Base-by-base conservation (phyloP, 2,888 invertebrate genomes). In the Mythimna ferrago region DNA sequence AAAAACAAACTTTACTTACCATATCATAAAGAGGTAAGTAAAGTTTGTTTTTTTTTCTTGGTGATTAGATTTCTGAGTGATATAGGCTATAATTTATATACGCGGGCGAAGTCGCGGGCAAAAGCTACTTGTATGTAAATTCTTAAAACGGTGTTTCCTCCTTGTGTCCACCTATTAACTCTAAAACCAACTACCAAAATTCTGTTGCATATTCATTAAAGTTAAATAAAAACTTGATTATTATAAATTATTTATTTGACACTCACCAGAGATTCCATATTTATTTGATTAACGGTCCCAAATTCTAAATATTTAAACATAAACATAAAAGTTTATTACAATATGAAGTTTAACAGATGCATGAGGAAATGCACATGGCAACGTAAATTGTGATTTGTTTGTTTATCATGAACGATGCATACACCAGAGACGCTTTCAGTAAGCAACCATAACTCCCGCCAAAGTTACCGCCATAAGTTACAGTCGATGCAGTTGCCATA, bases 311-410 rank as follows among this genome's bases (percentile, higher is more conserved):
- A 70, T 74, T 72, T 69, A 66, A 14, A 56, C 60, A 61, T 65
- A 60, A 77, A 66, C 63, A 62, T 48, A 61, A 65, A 73, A 69
- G 16, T 71, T 76, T 68, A 71, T 62, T 71, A 68, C 68, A 68
- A 56, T 57, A 68, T 76, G 60, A 73, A 54, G 65, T 62, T n/a
- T 77, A 84, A 68, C 83, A 83, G 70, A 57, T 66, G n/a, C 63
- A 62, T 66, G 77, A 83, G 73, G 58, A 61, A 80, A 83, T 69
- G 71, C 83, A 85, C 38, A 63, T 71, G 83, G 62, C 51, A 67
- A 58, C 83, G 74, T 83, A 80, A 85, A 83, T 74, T 66, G n/a
- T 66, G 54, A 44, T 65, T 41, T 76, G 73, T 83, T 85, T 85
- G 74, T 83, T 76, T 58, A 66, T 61, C 54, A 54, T 26, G 48